Evolutionary conservation across 2,113 vertebrate genomes (phyloP).

Genomic region (Dicrurus megarhynchus): DNA sequence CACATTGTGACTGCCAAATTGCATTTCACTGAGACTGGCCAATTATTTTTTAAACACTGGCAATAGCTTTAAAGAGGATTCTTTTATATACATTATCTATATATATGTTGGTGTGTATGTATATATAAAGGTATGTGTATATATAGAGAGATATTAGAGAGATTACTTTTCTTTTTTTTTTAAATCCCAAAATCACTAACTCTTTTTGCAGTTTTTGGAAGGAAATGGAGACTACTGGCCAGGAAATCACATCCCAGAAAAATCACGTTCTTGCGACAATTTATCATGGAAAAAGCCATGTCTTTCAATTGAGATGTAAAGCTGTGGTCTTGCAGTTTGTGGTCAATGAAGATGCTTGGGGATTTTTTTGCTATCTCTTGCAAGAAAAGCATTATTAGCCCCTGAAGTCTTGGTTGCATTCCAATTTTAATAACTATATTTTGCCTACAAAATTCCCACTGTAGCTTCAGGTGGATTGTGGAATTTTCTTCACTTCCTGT

Average conservation of each 20-base stretch:
- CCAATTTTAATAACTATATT: conserved; percentile 56
- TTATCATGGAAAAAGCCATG: not conserved
- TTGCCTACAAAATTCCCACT: conserved; percentile 40
- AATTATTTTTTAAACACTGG: not conserved
- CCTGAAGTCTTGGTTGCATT: conserved; percentile 46
- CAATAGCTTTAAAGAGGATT: not conserved
- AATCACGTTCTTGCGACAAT: conserved; percentile 46
- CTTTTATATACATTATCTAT: not conserved
- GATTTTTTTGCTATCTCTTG: conserved; percentile 31
- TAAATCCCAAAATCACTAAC: not conserved
- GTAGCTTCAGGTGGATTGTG: conserved; percentile 53
- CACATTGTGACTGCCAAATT: not conserved
- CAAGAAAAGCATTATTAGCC: conserved; percentile 55
- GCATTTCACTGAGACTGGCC: not conserved
- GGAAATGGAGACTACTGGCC: conserved; percentile 18
- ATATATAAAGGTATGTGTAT: not conserved
- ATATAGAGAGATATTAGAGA: not conserved
- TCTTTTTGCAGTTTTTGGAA: conserved; percentile 4
- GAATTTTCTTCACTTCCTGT: conserved; percentile 51
- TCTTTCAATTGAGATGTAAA: conserved; percentile 51
- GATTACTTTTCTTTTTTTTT: not conserved
- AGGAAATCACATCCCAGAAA: conserved; percentile 39
- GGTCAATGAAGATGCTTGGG: conserved; percentile 34
- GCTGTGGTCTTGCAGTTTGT: conserved; percentile 18
- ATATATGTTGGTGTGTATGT: not conserved